Conservation (phyloP, 1,140 invertebrate species). For the Penaeus vannamei region DNA sequence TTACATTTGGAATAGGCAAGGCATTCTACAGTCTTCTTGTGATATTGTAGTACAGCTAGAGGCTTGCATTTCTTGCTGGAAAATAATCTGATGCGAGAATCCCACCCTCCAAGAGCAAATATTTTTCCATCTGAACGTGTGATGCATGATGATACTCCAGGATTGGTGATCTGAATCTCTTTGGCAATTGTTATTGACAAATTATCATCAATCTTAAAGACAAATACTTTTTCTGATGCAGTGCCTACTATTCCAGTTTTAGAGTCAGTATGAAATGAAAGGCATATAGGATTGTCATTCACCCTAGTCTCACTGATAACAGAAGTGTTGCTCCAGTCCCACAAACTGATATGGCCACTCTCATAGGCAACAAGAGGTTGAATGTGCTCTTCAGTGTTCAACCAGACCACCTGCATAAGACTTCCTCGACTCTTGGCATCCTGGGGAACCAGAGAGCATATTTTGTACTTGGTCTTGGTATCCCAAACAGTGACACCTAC, state of each 20-base stretch:
- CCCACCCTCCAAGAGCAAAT: conserved; percentile 65
- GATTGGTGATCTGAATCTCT: conserved; percentile 58
- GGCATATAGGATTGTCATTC: conserved; percentile 63
- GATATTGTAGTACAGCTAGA: conserved; percentile 64
- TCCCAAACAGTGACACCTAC: conserved; percentile 65
- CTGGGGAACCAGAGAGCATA: conserved; percentile 47
- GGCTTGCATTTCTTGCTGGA: conserved; percentile 64
- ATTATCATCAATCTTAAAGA: conserved; percentile 42
- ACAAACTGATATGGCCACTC: conserved; percentile 61
- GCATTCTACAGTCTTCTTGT: conserved; percentile 65
- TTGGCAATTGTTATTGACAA: conserved; percentile 42
- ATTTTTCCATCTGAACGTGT: conserved; percentile 62
- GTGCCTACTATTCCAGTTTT: conserved; percentile 61
- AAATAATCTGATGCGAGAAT: conserved; percentile 64
- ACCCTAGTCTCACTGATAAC: conserved; percentile 48
- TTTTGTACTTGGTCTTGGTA: conserved; percentile 50
- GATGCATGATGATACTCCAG: conserved; percentile 55
- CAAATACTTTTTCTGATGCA: conserved; percentile 62
- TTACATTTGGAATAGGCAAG: conserved; percentile 51
- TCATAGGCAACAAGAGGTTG: conserved; percentile 57
- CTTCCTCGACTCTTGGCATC: conserved; percentile 52
- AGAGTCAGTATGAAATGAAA: conserved; percentile 52
- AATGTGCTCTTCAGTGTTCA: conserved; percentile 34
- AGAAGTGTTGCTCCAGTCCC: conserved; percentile 59
- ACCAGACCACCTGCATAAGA: conserved; percentile 64